Percentiles rank a stretch among this genome's conserved stretches.
Evolutionary conservation across 53 echinoderm and acorn worm genomes (phyloP).

Genomic region (Stichopus horrens): DNA sequence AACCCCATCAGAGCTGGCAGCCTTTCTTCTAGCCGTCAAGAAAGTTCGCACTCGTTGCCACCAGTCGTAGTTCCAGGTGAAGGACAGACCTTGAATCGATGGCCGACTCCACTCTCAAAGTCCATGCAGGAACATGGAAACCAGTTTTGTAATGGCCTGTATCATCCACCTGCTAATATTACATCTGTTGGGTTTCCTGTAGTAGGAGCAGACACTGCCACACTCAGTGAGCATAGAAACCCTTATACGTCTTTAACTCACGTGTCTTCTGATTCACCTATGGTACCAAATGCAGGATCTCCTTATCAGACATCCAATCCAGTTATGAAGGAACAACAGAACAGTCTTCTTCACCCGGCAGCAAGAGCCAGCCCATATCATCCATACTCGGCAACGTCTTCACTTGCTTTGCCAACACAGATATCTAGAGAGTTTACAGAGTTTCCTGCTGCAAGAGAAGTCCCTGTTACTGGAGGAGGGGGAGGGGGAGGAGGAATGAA

Average conservation of each 20-base stretch:
- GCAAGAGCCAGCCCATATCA: not conserved
- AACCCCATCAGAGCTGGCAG: slow-evolving; percentile 16
- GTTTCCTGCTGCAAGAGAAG: slow-evolving; percentile 3
- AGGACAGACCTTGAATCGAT: not conserved
- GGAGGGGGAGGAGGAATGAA: not conserved
- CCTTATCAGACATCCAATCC: not conserved
- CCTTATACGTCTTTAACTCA: not conserved
- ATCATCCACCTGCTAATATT: not conserved
- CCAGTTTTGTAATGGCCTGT: not conserved
- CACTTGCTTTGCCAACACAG: not conserved
- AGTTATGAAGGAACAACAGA: slow-evolving; percentile 13
- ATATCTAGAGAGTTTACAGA: not conserved
- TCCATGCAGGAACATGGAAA: not conserved
- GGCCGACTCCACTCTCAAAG: slow-evolving; percentile 3
- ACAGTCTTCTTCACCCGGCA: not conserved
- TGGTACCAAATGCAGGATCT: slow-evolving; percentile 5
- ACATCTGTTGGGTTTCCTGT: slow-evolving; percentile 5
- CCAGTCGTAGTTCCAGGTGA: not conserved
- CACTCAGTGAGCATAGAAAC: not conserved
- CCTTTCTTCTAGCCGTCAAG: not conserved
- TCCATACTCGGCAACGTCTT: not conserved
- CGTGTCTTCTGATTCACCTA: not conserved
- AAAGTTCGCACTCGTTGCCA: not conserved
- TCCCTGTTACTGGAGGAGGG: not conserved
- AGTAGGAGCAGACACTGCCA: not conserved